Percentiles rank a stretch among this genome's conserved stretches.
These are phyloP conservation scores for Rhinella marina DNA, from an alignment of 2,797 vertebrate species.

Conservation along the genomic window DNA sequence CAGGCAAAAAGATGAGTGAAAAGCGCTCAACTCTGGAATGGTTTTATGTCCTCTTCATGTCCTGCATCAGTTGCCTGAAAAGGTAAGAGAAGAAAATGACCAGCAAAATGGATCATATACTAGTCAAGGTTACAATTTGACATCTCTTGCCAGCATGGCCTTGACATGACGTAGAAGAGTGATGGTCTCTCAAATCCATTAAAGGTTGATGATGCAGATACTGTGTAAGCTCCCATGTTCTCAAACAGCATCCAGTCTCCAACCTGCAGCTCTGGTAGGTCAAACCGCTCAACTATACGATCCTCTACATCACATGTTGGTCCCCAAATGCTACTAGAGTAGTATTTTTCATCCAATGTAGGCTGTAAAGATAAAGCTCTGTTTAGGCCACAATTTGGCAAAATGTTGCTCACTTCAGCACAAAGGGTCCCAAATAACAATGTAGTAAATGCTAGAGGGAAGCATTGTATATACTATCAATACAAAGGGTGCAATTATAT, in stretches of 20 bases:
- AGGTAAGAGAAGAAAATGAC: not conserved
- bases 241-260: slow-evolving; percentile 97
- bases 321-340: slow-evolving; percentile 95
- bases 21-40: slow-evolving; percentile 78
- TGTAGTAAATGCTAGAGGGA: no score
- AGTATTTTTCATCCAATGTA: slow-evolving; percentile 90
- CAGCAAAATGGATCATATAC: not conserved
- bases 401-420: no score
- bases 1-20: slow-evolving; percentile 83
- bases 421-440: no score
- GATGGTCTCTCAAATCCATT: slow-evolving; percentile 95
- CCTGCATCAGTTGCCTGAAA: slow-evolving; percentile 88
- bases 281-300: slow-evolving; percentile 89
- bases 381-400: no score
- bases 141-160: slow-evolving; percentile 85
- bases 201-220: slow-evolving; percentile 92
- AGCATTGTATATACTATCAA: no score
- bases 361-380: slow-evolving; percentile 69
- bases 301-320: slow-evolving; percentile 95
- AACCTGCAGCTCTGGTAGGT: slow-evolving; percentile 89
- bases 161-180: slow-evolving; percentile 90
- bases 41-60: slow-evolving; percentile 77
- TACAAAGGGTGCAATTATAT: no score
- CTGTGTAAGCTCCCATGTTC: slow-evolving; percentile 97
- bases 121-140: not conserved